Evolutionary conservation across 2,888 invertebrate genomes (phyloP).

Genomic region (Himalopsyche anomala): DNA sequence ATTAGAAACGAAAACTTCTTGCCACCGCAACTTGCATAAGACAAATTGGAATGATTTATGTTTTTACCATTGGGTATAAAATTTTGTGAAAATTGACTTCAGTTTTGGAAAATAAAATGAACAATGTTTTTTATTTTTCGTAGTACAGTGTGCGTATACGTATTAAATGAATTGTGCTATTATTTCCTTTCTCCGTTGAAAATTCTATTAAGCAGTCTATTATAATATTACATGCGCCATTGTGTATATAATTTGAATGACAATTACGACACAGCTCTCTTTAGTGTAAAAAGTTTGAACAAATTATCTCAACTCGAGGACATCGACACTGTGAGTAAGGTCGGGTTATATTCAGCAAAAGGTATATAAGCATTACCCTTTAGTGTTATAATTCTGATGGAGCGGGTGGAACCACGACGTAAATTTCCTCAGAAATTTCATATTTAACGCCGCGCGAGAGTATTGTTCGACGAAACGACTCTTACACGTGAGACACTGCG

Average conservation of each 20-base stretch:
- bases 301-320: background rate
- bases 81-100: too few species aligned
- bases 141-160: too few species aligned
- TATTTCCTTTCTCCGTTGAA: too few species aligned
- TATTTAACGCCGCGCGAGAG: slow-evolving; percentile 22
- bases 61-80: too few species aligned
- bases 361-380: slow-evolving; percentile 24
- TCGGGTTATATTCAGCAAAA: background rate
- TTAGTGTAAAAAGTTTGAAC: slow-evolving; percentile 14
- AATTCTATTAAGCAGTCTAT: background rate
- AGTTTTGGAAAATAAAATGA: too few species aligned
- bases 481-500: background rate
- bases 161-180: too few species aligned
- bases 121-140: too few species aligned
- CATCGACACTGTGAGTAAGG: background rate
- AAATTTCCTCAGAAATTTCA: slow-evolving; percentile 34
- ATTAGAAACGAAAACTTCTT: too few species aligned
- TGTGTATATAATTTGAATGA: background rate
- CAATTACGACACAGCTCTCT: background rate
- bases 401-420: slow-evolving; percentile 16
- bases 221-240: background rate
- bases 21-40: too few species aligned
- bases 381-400: slow-evolving; percentile 30
- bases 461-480: slow-evolving; percentile 8
- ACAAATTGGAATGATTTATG: too few species aligned